Base-by-base conservation (phyloP, 2,888 invertebrate genomes). In the Catocala fraxini region DNA sequence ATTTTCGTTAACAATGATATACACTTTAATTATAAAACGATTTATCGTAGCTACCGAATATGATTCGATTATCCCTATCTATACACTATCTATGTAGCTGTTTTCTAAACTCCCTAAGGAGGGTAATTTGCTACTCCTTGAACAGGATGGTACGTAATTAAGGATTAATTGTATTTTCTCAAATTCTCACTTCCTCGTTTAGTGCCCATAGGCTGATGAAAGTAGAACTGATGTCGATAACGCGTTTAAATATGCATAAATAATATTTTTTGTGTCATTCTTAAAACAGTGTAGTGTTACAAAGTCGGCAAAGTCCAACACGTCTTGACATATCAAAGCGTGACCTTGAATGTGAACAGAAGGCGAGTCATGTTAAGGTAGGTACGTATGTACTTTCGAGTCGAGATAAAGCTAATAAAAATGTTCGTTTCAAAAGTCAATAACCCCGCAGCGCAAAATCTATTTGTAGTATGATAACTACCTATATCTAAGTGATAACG, bases 101-200 rank as follows among this genome's bases (percentile, higher is more conserved):
- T 11, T 11, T 48, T 25, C 6, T 9, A 51, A 35, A 51, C 2
- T 39, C 51, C 35, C 41, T 13, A 57, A 57, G 66, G 73, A 74
- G 72, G 76, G 79, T 80, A 79, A 81, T 83, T 83, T 79, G 75
- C 79, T 79, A 82, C 75, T 77, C 77, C 80, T 66, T 69, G 73
- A 67, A 77, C 73, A 60, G 77, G 80, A 82, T 82, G 77, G 76
- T 80, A 73, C 65, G 75, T 73, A 80, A 79, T 80, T 65, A 65
- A 53, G 66, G 62, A 74, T 76, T 71, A 72, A 73, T 75, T 70
- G 66, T 49, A 68, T 72, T 75, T 68, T 66, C 56, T 51, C 59
- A 59, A 70, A 61, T 63, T 59, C 59, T 43, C 49, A 35, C 34
- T 42, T 48, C 39, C 13, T 9, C 55, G 13, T 35, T 12, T 25